Conservation (phyloP, 2,113 vertebrate genomes). For the Illadopsis cleaveri region DNA sequence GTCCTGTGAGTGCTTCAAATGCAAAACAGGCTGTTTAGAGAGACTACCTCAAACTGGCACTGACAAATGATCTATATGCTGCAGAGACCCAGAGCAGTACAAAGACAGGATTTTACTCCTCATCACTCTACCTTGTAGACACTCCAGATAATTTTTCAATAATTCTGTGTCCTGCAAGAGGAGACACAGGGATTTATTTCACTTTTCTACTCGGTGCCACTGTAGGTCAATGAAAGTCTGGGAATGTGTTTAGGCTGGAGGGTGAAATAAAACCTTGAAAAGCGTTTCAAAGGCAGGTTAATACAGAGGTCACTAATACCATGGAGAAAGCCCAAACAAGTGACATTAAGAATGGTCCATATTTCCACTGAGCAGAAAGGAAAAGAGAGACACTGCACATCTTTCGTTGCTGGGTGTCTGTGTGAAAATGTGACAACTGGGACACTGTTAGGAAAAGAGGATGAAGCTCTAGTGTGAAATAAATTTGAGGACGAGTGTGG, state of each 20-base stretch:
- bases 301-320: background rate
- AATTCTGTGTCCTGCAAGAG: background rate
- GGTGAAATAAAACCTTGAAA: background rate
- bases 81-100: conserved; percentile 12
- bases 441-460: background rate
- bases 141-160: background rate
- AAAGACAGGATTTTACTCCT: conserved; percentile 1
- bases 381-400: background rate
- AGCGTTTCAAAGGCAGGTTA: background rate
- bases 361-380: background rate
- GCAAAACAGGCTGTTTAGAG: conserved; percentile 53
- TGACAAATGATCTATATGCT: conserved; percentile 55
- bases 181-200: background rate
- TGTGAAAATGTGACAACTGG: background rate
- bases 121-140: background rate
- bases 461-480: background rate
- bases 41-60: conserved; percentile 32
- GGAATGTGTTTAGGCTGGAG: background rate
- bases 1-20: conserved; percentile 61
- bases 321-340: background rate
- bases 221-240: background rate
- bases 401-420: background rate
- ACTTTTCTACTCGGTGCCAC: background rate
- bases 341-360: background rate
- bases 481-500: background rate